phyloP scores from a whole-genome alignment of 2,113 vertebrate genomes.

The Eudyptes chrysolophus region DNA sequence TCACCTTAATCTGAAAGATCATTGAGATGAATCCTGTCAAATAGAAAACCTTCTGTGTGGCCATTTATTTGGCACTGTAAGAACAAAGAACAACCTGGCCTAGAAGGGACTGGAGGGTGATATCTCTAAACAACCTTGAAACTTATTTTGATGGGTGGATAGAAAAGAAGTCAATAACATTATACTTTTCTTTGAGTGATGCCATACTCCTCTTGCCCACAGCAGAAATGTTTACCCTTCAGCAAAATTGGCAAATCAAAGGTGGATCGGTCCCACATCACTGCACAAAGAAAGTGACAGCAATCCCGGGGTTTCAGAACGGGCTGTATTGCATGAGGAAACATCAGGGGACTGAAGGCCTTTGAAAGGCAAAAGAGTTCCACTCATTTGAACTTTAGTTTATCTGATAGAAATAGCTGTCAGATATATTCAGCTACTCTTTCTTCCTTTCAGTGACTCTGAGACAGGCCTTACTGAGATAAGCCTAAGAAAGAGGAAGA shows the following conservation, averaged over 20 bases:
- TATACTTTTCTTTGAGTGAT: background rate
- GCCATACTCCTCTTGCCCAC: background rate
- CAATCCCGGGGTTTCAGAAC: background rate
- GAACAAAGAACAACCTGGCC: background rate
- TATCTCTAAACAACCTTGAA: background rate
- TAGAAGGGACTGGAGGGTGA: background rate
- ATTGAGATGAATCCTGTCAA: background rate
- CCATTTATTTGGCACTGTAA: background rate
- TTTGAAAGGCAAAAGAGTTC: constrained; percentile 67
- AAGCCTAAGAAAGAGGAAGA: constrained; percentile 36
- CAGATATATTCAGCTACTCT: constrained; percentile 58
- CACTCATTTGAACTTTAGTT: constrained; percentile 68
- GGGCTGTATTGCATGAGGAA: background rate
- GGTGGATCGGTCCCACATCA: constrained; percentile 10
- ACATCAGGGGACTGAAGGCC: background rate
- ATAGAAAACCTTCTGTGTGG: background rate
- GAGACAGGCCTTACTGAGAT: constrained; percentile 47
- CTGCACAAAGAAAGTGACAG: constrained; percentile 50
- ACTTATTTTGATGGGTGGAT: background rate
- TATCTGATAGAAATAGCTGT: constrained; percentile 72
- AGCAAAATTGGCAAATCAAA: constrained; percentile 30
- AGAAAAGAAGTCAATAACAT: background rate
- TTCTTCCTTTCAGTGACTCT: constrained; percentile 53
- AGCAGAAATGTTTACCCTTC: constrained; percentile 29
- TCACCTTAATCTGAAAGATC: background rate